Base-by-base conservation (phyloP, 1,140 invertebrate genomes). In the Rhagoletis zephyria region DNA sequence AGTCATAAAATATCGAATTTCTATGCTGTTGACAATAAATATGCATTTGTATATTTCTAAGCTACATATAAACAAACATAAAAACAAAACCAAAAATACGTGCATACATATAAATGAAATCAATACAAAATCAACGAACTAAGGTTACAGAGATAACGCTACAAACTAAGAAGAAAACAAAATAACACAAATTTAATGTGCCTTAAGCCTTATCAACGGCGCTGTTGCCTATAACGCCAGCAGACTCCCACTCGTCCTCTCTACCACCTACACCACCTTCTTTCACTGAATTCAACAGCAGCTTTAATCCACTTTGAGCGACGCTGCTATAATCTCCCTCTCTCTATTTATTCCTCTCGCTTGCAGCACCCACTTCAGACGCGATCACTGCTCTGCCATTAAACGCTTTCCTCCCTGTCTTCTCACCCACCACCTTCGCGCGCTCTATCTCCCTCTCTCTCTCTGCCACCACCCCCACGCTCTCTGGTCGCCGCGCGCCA, bases 131-230 rank as follows among this genome's bases (percentile, higher is more conserved):
- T 51, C 45, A 48, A 81, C 40, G 67, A 48, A 45, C 67, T 70
- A 70, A 45, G 42, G 40, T 70, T 70, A 70, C 16, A 14, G 4
- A 70, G 14, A 70, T 48, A 70, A 70, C 16, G 16, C 10, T 10
- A 56, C 10, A n/a, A 63, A 70, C 42, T 48, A 12, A 70, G 42
- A 70, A 48, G 30, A 30, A 30, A 30, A 30, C 30, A 30, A 70
- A 42, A 70, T 42, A 45, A 74, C 42, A 74, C 45, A 74, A 45
- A 56, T 56, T 30, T 30, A 30, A 74, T 74, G 42, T 42, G 42
- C 67, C 67, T 5, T 74, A 74, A 74, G 67, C 67, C 67, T 74
- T 74, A 74, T 74, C 67, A 74, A 42, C 67, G 61, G 61, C 61
- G 67, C 42, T 48, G 51, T 56, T 56, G 51, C 51, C 10, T 14